These are phyloP conservation scores for Cryptoleucopteryx plumbea DNA, from an alignment of 2,113 vertebrate species.

Conservation along the genomic window DNA sequence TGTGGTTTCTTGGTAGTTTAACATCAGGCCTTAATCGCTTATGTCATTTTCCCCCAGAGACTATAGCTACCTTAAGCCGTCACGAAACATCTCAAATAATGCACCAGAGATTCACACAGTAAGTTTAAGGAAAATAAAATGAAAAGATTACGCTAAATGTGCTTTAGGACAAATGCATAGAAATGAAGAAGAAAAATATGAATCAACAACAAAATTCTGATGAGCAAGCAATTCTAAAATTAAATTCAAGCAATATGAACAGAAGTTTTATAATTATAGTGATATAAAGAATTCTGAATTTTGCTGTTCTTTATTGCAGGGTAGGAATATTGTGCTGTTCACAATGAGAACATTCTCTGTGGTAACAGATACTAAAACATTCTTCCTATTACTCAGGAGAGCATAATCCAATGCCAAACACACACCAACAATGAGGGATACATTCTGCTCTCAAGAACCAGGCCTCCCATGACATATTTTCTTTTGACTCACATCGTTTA, in stretches of 20 bases:
- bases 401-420: not conserved
- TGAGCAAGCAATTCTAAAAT: slow-evolving; percentile 4
- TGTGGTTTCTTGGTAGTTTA: not conserved
- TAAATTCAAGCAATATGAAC: not conserved
- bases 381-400: not conserved
- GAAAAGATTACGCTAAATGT: not conserved
- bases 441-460: not conserved
- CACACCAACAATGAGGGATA: not conserved
- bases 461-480: not conserved
- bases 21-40: not conserved
- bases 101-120: not conserved
- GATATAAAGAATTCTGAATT: not conserved
- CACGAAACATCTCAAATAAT: not conserved
- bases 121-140: not conserved
- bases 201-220: slow-evolving; percentile 9
- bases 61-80: not conserved
- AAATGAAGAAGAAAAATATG: not conserved
- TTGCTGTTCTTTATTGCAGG: not conserved
- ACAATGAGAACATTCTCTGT: not conserved
- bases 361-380: slow-evolving; percentile 1
- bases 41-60: not conserved
- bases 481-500: not conserved
- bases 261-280: not conserved
- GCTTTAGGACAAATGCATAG: not conserved
- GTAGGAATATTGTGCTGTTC: not conserved